Conservation (phyloP, 2,888 invertebrate species). For the Hemithea aestivaria region DNA sequence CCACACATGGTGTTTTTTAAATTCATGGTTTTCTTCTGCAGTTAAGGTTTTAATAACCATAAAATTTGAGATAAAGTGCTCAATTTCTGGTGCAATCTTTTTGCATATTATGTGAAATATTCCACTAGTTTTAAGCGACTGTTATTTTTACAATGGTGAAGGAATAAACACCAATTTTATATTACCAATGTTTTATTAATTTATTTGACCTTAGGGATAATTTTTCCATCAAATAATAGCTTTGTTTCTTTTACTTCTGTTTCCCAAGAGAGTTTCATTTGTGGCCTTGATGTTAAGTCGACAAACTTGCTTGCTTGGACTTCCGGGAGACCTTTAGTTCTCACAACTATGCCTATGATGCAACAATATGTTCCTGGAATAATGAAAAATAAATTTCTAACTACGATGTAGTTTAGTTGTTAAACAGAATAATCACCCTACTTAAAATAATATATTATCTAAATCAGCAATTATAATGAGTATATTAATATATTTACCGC, state of each 20-base stretch:
- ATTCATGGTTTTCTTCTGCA: too few species aligned
- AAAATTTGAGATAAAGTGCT: too few species aligned
- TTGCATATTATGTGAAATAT: conserved; percentile 24
- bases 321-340: conserved; percentile 64
- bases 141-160: conserved; percentile 40
- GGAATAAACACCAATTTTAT: conserved; percentile 43
- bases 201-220: conserved; percentile 40
- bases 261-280: conserved; percentile 61
- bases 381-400: too few species aligned
- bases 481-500: too few species aligned
- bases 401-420: too few species aligned
- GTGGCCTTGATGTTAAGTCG: conserved; percentile 51
- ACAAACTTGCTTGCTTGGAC: conserved; percentile 63
- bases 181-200: conserved; percentile 31
- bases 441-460: too few species aligned
- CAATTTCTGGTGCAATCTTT: conserved; percentile 19
- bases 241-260: conserved; percentile 61
- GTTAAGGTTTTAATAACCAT: too few species aligned
- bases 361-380: conserved; percentile 64
- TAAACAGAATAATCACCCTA: too few species aligned
- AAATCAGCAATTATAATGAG: too few species aligned
- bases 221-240: conserved; percentile 52
- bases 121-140: conserved; percentile 37
- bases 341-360: conserved; percentile 60
- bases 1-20: too few species aligned